A percentile compares a stretch with the other conserved stretches of the same genome.
Evolutionary conservation across 2,797 vertebrate genomes (phyloP).

Genomic region (Myoxocephalus aenaeus): DNA sequence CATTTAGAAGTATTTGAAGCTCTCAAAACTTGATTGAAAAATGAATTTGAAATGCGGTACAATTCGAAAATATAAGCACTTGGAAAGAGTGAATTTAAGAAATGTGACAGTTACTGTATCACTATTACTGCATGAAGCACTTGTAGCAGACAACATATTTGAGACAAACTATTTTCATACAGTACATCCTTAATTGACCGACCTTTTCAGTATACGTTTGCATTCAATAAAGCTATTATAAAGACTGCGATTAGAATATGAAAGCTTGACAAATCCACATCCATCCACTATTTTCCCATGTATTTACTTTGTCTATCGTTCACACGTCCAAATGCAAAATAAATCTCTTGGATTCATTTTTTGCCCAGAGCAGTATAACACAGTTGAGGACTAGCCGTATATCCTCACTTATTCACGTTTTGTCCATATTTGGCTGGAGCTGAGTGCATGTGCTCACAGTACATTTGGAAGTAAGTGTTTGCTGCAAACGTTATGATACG

Average conservation of each 20-base stretch:
- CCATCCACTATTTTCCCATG: background rate
- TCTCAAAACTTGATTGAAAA: background rate
- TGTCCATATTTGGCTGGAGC: background rate
- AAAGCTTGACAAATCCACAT: background rate
- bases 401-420: background rate
- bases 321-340: background rate
- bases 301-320: background rate
- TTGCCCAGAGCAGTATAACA: background rate
- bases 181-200: background rate
- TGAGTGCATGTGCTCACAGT: background rate
- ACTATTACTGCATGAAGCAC: background rate
- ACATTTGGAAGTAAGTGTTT: slow-evolving; percentile 16
- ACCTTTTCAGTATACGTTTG: background rate
- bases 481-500: background rate
- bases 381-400: background rate
- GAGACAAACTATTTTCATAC: background rate
- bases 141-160: background rate
- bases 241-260: background rate
- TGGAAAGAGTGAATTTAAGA: background rate
- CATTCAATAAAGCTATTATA: background rate
- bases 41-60: background rate
- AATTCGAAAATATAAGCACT: background rate
- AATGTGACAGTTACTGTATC: background rate
- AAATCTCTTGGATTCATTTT: background rate
- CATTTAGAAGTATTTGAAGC: background rate